Percentiles rank a stretch among this genome's conserved stretches.
Conservation (phyloP, 2,888 invertebrate species). For the Drosophila gaucha region DNA sequence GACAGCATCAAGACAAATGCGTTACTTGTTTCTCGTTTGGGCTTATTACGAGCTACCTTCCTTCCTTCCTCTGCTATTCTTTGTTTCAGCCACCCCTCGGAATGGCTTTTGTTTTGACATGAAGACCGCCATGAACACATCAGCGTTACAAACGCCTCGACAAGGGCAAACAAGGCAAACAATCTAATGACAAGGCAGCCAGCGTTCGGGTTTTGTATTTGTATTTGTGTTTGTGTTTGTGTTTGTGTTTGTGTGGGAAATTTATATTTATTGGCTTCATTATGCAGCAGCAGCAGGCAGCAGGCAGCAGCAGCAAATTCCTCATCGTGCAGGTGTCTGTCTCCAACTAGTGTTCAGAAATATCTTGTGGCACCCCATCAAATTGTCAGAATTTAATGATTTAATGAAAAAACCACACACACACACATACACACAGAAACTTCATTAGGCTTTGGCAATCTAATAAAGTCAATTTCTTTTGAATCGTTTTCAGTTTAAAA, state of each 20-base stretch:
- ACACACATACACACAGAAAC: slow-evolving; percentile 26
- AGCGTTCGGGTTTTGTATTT: slow-evolving; percentile 47
- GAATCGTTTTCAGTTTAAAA: neutral
- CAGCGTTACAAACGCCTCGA: slow-evolving; percentile 78
- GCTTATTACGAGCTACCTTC: slow-evolving; percentile 79
- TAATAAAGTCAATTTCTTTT: neutral
- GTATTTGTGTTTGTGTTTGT: slow-evolving; percentile 28
- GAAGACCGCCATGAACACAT: slow-evolving; percentile 84
- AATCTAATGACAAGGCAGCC: slow-evolving; percentile 72
- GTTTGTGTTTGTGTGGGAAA: slow-evolving; percentile 66
- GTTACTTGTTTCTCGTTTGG: slow-evolving; percentile 80
- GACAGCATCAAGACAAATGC: slow-evolving; percentile 81
- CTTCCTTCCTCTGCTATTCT: slow-evolving; percentile 32
- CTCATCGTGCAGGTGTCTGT: slow-evolving; percentile 35
- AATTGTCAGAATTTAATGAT: slow-evolving; percentile 48
- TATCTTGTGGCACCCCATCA: slow-evolving; percentile 19
- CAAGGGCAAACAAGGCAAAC: slow-evolving; percentile 72
- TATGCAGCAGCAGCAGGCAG: slow-evolving; percentile 65
- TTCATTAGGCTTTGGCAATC: slow-evolving; percentile 41
- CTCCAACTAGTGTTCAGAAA: slow-evolving; percentile 19
- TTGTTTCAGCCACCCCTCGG: slow-evolving; percentile 43
- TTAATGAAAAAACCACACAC: slow-evolving; percentile 49
- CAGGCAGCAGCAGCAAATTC: slow-evolving; percentile 23
- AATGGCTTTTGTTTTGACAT: slow-evolving; percentile 83
- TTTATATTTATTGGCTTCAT: slow-evolving; percentile 82